phyloP scores from a whole-genome alignment of 2,113 vertebrate genomes.

The Pseudolaguvia tuberculata region DNA sequence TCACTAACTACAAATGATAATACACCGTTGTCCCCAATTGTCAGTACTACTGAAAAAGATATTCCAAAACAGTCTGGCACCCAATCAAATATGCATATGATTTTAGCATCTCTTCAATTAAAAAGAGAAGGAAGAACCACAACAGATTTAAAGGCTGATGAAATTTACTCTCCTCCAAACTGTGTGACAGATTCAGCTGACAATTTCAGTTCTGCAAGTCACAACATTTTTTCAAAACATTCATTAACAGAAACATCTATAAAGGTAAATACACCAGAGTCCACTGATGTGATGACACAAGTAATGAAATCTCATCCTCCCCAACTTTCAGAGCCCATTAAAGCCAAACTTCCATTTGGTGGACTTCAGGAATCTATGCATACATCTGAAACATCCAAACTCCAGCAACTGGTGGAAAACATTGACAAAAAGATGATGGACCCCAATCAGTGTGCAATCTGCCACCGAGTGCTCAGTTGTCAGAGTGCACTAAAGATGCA shows the following conservation, averaged over 20 bases:
- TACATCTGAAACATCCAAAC: conserved; percentile 95
- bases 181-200: conserved; percentile 58
- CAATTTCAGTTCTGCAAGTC: conserved; percentile 44
- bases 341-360: conserved; percentile 75
- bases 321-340: conserved; percentile 73
- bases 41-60: conserved; percentile 63
- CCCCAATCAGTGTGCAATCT: conserved; percentile 91
- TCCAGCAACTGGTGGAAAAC: conserved; percentile 96
- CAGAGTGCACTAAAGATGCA: conserved; percentile 98
- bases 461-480: conserved; percentile 93
- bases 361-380: conserved; percentile 86
- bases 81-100: conserved; percentile 58
- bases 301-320: conserved; percentile 65
- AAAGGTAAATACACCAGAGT: conserved; percentile 58
- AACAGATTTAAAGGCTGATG: conserved; percentile 71
- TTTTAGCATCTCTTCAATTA: conserved; percentile 70
- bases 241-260: conserved; percentile 38
- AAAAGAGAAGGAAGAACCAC: conserved; percentile 56
- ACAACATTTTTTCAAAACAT: conserved; percentile 19
- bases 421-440: conserved; percentile 95
- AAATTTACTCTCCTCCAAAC: conserved; percentile 67
- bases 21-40: conserved; percentile 79
- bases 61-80: conserved; percentile 18
- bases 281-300: conserved; percentile 60
- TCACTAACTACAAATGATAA: conserved; percentile 80